Evolutionary conservation across 2,888 invertebrate genomes (phyloP).

Genomic region (Luffia ferchaultella): DNA sequence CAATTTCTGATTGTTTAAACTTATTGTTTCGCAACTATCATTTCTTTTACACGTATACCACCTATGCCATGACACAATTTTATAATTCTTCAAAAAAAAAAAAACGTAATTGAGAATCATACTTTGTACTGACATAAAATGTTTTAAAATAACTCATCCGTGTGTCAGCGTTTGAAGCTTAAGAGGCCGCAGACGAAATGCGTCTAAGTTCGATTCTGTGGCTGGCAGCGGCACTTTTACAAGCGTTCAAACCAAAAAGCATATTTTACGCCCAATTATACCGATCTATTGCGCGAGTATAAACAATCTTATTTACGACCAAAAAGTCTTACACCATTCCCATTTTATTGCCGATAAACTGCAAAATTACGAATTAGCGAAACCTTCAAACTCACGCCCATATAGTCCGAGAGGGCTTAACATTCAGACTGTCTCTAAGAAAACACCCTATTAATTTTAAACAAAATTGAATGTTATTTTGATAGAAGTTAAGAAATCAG

Average conservation of each 20-base stretch:
- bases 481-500: too few species aligned
- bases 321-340: constrained; percentile 29
- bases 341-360: constrained; percentile 56
- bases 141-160: neutral
- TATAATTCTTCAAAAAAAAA: too few species aligned
- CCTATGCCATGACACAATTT: too few species aligned
- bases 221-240: neutral
- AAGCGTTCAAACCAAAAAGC: neutral
- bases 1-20: too few species aligned
- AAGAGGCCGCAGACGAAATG: neutral
- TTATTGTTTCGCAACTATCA: too few species aligned
- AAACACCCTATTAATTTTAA: too few species aligned
- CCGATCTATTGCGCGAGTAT: constrained; percentile 44
- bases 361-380: constrained; percentile 55
- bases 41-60: too few species aligned
- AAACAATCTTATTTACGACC: constrained; percentile 49
- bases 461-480: too few species aligned
- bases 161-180: neutral
- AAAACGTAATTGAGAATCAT: too few species aligned
- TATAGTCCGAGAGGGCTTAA: constrained; percentile 38
- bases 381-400: constrained; percentile 44
- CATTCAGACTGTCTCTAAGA: too few species aligned
- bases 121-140: too few species aligned
- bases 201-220: neutral
- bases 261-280: constrained; percentile 47